Percentiles rank a stretch among this genome's conserved stretches.
phyloP scores from a whole-genome alignment of 1,140 invertebrate species.

The Zelostemma sp. region DNA sequence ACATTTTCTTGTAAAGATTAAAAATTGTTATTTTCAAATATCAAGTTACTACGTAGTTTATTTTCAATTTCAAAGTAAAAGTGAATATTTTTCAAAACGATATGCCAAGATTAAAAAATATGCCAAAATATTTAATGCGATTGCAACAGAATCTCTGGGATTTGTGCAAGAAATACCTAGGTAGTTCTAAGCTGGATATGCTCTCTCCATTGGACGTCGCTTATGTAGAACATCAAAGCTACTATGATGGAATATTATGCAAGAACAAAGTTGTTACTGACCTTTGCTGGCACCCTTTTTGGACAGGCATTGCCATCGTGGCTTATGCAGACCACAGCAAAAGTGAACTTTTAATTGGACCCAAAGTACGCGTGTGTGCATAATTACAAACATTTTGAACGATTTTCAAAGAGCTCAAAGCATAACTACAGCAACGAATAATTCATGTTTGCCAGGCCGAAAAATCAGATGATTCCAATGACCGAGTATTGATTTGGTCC shows the following conservation, averaged over 20 bases:
- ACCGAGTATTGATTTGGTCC: conserved; percentile 81
- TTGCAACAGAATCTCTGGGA: no score
- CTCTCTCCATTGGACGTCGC: conserved; percentile 59
- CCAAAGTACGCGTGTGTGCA: conserved; percentile 22
- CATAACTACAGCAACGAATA: neutral
- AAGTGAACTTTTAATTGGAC: conserved; percentile 48
- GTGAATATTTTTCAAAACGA: no score
- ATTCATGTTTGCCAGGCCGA: conserved; percentile 64
- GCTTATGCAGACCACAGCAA: conserved; percentile 73
- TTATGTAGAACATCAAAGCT: conserved; percentile 75
- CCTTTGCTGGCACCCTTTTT: conserved; percentile 78
- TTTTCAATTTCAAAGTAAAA: no score
- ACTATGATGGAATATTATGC: conserved; percentile 73
- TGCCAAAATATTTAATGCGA: no score
- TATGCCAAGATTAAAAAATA: no score
- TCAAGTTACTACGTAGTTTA: no score
- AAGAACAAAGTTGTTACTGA: conserved; percentile 76
- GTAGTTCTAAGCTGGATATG: conserved; percentile 55
- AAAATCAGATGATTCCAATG: conserved; percentile 70
- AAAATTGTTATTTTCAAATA: no score
- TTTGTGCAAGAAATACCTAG: conserved; percentile 72
- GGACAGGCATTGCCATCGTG: conserved; percentile 75
- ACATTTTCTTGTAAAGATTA: no score
- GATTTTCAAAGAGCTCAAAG: neutral
- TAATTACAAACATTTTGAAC: no score